Conservation (phyloP, 2,113 vertebrate species). For the Platichthys flesus region DNA sequence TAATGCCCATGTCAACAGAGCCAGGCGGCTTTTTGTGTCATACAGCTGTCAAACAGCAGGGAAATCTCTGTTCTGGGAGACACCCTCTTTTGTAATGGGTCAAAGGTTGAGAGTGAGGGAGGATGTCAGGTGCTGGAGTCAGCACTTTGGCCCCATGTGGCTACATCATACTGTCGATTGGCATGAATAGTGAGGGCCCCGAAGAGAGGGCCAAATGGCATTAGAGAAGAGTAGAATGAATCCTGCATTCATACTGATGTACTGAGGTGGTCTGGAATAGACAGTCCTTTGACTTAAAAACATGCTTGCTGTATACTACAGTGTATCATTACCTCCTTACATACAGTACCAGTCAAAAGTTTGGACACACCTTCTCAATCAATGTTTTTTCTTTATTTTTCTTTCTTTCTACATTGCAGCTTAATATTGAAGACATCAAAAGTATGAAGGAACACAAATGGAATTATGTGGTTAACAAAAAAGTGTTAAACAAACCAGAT, state of each 20-base stretch:
- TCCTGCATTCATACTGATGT: slow-evolving; percentile 35
- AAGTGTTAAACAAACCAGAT: too few species aligned
- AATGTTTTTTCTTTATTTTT: too few species aligned
- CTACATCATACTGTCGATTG: slow-evolving; percentile 39
- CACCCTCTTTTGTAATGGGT: slow-evolving; percentile 49
- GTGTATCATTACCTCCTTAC: background rate
- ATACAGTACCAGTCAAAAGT: background rate
- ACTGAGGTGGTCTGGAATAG: slow-evolving; percentile 6
- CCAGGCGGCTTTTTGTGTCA: slow-evolving; percentile 53
- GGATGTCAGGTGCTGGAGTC: slow-evolving; percentile 51
- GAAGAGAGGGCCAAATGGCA: background rate
- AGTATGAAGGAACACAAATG: too few species aligned
- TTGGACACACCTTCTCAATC: too few species aligned
- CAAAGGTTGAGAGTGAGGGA: slow-evolving; percentile 43
- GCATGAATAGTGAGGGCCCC: slow-evolving; percentile 46
- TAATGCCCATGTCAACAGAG: slow-evolving; percentile 64
- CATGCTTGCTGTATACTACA: background rate
- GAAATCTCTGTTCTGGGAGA: slow-evolving; percentile 56
- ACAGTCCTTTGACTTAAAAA: background rate
- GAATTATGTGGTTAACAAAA: too few species aligned
- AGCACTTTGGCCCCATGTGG: slow-evolving; percentile 51
- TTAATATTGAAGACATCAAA: too few species aligned
- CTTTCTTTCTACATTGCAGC: too few species aligned
- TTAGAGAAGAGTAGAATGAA: slow-evolving; percentile 15
- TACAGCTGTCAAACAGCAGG: slow-evolving; percentile 47